Base-by-base conservation (phyloP, 2,797 vertebrate genomes). In the Sebastes melanostomus region DNA sequence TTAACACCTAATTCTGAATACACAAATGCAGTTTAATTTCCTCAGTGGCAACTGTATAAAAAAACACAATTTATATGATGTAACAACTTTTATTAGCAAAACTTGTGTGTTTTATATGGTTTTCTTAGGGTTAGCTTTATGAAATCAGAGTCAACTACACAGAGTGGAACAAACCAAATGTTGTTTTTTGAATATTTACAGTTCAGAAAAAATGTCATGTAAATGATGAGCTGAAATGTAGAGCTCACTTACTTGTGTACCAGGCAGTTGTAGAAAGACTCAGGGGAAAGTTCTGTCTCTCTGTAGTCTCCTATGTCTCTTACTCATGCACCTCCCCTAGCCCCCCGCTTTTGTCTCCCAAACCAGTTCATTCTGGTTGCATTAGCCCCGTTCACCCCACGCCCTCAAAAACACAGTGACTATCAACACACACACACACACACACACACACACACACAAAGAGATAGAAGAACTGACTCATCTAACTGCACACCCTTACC, bases 291-390 rank as follows among this genome's bases (percentile, higher is more conserved):
- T 72, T 82, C 13, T 73, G 30, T 75, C 27, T 52, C 63, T 70
- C 58, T 78, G 60, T 81, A 58, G 72, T 63, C 46, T 60, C 56
- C 54, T 59, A 8, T 52, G 11, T 72, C 52, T 76, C 65, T 67
- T 46, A 20, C 42, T 73, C 30, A 5, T 72, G 67, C 82, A 63
- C 75, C 72, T 65, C 78, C 58, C 70, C 22, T n/a, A 38, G 63
- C 70, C 70, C 67, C 75, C 82, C 29, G 83, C 82, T 79, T 81
- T 88, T 88, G 90, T 89, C 84, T 86, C 82, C 72, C 29, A 84
- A 88, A 87, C 88, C 90, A 84, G 86, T 88, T 89, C 79, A 87
- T 80, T 84, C 90, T 88, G 81, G 90, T 83, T 84, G 71, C 79
- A 80, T 84, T 85, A 85, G 81, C 72, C 77, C 75, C 79, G 60